A percentile compares a stretch with the other conserved stretches of the same genome.
phyloP scores from a whole-genome alignment of 2,113 vertebrate genomes.

The Bubo scandiacus region DNA sequence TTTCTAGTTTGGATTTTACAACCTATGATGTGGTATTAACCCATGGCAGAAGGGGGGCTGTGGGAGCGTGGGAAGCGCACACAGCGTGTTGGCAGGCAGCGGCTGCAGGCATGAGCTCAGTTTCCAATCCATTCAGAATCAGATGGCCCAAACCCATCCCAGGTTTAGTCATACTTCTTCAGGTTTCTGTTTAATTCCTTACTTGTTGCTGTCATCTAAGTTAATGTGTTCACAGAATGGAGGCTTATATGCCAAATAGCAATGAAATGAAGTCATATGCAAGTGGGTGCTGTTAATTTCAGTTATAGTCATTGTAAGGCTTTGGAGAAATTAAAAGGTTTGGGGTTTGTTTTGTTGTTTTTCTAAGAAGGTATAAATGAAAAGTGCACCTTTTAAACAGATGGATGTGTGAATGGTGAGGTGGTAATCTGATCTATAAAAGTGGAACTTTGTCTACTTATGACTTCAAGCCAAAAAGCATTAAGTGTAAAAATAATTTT shows the following conservation, averaged over 20 bases:
- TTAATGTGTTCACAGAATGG: not conserved
- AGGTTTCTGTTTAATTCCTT: not conserved
- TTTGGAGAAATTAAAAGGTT: conserved; percentile 1
- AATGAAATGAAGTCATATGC: not conserved
- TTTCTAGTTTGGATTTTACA: not conserved
- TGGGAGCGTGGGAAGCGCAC: not conserved
- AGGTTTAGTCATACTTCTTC: conserved; percentile 4
- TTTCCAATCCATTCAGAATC: conserved; percentile 3
- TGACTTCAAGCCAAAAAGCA: not conserved
- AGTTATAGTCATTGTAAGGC: not conserved
- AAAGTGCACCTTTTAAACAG: not conserved
- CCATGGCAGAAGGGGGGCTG: not conserved
- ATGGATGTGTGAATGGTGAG: not conserved
- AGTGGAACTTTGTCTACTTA: not conserved
- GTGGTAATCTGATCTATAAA: not conserved
- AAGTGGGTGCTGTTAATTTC: not conserved
- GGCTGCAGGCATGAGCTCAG: not conserved
- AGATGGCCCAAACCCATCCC: not conserved
- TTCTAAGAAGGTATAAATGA: not conserved
- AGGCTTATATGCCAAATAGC: not conserved
- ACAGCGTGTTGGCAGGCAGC: not conserved
- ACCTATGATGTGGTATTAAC: not conserved
- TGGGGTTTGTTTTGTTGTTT: not conserved
- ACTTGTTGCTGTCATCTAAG: not conserved
- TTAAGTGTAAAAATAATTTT: not conserved